A percentile compares a stretch with the other conserved stretches of the same genome.
Conservation (phyloP, 2,888 invertebrate genomes). For the Plagodis dolabraria region DNA sequence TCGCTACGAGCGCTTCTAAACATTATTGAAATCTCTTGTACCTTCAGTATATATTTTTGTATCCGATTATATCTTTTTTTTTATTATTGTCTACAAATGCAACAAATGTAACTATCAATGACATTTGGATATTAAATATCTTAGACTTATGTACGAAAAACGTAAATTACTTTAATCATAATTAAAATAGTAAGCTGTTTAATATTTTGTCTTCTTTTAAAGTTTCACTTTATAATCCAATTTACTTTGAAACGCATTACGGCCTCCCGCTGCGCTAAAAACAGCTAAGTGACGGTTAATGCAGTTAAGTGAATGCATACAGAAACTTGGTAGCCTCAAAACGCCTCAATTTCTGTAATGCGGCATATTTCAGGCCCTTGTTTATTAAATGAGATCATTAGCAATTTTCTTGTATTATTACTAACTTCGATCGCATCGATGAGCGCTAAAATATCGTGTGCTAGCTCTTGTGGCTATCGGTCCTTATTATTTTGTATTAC, state of each 20-base stretch:
- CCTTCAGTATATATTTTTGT: too few relatives aligned
- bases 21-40: too few relatives aligned
- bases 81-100: too few relatives aligned
- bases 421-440: constrained; percentile 44
- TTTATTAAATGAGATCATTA: constrained; percentile 70
- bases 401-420: constrained; percentile 64
- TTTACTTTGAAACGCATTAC: constrained; percentile 7
- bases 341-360: constrained; percentile 46
- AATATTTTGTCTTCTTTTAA: not conserved
- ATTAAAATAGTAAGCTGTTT: not conserved
- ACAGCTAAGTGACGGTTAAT: not conserved
- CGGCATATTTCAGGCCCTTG: constrained; percentile 56
- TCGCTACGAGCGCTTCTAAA: too few relatives aligned
- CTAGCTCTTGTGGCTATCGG: constrained; percentile 1
- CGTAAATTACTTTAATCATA: too few relatives aligned
- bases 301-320: constrained; percentile 4
- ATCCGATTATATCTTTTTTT: too few relatives aligned
- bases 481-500: too few relatives aligned
- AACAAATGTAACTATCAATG: too few relatives aligned
- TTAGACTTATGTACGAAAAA: too few relatives aligned
- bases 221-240: constrained; percentile 8
- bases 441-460: constrained; percentile 36
- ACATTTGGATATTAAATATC: too few relatives aligned
- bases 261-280: constrained; percentile 11
- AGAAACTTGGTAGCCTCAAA: constrained; percentile 27